A percentile compares a stretch with the other conserved stretches of the same genome.
Evolutionary conservation across 2,113 vertebrate genomes (phyloP).

Genomic region (Brevimyrus niger): DNA sequence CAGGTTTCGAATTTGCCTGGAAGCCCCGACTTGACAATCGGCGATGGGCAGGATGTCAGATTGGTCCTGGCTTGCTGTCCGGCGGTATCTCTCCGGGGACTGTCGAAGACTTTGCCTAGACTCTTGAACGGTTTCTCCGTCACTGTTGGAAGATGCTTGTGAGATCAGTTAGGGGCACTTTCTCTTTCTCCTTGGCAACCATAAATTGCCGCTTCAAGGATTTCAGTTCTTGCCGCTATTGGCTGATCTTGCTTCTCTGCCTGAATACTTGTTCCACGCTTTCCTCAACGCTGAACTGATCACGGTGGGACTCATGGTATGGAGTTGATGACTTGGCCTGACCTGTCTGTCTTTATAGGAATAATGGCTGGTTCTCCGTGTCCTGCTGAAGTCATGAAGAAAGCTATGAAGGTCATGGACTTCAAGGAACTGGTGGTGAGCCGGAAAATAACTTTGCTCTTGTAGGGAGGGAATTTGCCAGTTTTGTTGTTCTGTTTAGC

Average conservation of each 20-base stretch:
- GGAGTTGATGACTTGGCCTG: background rate
- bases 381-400: slow-evolving; percentile 69
- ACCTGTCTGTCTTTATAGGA: slow-evolving; percentile 53
- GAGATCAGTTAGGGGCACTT: background rate
- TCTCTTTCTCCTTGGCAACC: background rate
- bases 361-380: slow-evolving; percentile 73
- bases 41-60: no score
- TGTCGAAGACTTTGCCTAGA: no score
- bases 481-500: background rate
- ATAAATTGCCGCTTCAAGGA: background rate
- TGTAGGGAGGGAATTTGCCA: background rate
- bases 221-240: background rate
- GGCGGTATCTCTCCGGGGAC: no score
- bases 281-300: background rate
- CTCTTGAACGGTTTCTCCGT: no score
- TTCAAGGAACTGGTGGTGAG: slow-evolving; percentile 70
- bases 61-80: no score
- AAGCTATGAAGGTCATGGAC: slow-evolving; percentile 56
- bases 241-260: background rate
- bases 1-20: no score
- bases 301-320: background rate
- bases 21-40: no score
- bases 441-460: background rate
- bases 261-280: background rate
- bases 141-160: background rate